phyloP scores from a whole-genome alignment of 2,888 invertebrate genomes.

The Ophion slaviceki region DNA sequence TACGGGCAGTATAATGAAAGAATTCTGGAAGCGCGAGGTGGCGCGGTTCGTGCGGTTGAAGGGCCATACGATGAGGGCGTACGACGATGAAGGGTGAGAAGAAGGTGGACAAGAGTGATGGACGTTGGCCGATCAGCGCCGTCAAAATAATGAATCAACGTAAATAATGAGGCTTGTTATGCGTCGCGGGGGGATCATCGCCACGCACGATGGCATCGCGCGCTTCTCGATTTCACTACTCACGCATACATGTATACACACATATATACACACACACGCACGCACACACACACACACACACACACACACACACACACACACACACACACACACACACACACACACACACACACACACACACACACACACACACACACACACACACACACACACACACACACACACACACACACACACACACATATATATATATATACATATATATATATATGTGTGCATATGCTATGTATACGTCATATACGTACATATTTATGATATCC shows the following conservation, averaged over 20 bases:
- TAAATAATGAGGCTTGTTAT: conserved; percentile 79
- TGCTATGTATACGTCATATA: neutral
- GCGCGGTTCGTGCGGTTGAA: conserved; percentile 33
- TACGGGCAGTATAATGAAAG: conserved; percentile 75
- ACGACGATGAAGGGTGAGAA: conserved; percentile 44
- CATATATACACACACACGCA: too few species aligned
- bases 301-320: too few species aligned
- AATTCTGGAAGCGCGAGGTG: conserved; percentile 68
- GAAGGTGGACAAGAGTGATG: conserved; percentile 75
- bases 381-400: too few species aligned
- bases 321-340: too few species aligned
- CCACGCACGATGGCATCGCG: conserved; percentile 43
- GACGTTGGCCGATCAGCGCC: conserved; percentile 82
- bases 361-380: too few species aligned
- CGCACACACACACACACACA: too few species aligned
- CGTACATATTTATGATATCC: neutral
- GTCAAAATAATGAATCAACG: conserved; percentile 81
- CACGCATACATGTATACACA: too few species aligned
- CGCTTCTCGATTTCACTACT: conserved; percentile 47
- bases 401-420: neutral
- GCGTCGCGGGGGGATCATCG: too few species aligned
- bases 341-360: too few species aligned
- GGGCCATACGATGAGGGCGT: conserved; percentile 35
- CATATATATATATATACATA: neutral
- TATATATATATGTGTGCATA: conserved; percentile 12